Conservation (phyloP, 2,797 vertebrate genomes). For the Chelmon rostratus region DNA sequence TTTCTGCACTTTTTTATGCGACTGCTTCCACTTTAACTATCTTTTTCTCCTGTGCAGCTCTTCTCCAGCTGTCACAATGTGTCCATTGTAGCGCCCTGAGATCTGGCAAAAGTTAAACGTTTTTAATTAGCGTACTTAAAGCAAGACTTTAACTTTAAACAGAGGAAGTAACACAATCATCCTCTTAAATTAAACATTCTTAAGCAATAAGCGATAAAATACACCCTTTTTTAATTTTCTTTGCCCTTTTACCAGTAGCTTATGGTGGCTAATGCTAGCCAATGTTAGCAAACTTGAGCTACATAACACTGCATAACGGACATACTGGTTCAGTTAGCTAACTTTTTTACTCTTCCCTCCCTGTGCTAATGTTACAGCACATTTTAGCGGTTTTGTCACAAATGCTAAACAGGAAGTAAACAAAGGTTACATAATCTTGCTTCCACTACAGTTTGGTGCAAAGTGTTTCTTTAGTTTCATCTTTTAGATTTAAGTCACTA, state of each 20-base stretch:
- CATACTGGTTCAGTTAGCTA: not conserved
- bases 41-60: slow-evolving; percentile 5
- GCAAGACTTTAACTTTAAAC: not conserved
- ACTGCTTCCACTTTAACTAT: slow-evolving; percentile 23
- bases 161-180: not conserved
- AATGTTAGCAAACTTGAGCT: not conserved
- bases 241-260: not conserved
- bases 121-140: slow-evolving; percentile 4
- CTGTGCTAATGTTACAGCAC: not conserved
- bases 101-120: not conserved
- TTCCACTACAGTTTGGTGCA: not conserved
- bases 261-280: not conserved
- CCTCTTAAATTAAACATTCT: not conserved
- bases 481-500: too few relatives aligned
- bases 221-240: not conserved
- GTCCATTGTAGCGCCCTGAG: not conserved
- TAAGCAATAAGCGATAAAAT: not conserved
- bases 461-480: too few relatives aligned
- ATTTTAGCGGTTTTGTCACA: not conserved
- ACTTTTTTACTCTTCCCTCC: not conserved
- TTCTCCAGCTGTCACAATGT: slow-evolving; percentile 15
- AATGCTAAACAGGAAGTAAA: not conserved
- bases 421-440: not conserved
- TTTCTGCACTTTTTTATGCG: slow-evolving; percentile 52
- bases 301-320: not conserved